phyloP scores from a whole-genome alignment of 2,797 vertebrate genomes.

The Sphenopsis melanotis region DNA sequence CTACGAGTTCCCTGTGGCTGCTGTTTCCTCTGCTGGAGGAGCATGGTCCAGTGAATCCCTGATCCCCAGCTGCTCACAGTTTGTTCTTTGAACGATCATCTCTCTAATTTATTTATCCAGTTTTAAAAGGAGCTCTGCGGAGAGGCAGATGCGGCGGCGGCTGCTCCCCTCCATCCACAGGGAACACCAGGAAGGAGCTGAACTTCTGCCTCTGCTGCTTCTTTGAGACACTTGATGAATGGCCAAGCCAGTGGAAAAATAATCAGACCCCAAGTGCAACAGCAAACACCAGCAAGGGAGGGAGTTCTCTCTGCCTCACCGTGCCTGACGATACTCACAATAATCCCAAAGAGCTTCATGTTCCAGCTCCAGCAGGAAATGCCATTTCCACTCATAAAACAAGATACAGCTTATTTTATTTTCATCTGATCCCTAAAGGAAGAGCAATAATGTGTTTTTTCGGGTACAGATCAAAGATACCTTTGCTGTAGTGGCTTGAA shows the following conservation, averaged over 20 bases:
- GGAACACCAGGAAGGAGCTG: neutral
- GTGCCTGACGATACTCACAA: neutral
- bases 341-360: neutral
- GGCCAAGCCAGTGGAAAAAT: neutral
- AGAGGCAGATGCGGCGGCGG: accelerated
- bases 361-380: neutral
- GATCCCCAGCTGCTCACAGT: neutral
- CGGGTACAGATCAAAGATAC: neutral
- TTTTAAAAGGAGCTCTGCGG: neutral
- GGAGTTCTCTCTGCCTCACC: neutral
- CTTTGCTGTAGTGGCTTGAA: neutral
- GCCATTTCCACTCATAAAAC: neutral
- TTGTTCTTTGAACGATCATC: neutral
- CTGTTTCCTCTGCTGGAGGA: neutral
- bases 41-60: neutral
- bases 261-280: neutral
- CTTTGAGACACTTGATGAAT: neutral
- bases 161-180: neutral
- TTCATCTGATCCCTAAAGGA: neutral
- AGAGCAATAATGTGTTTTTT: neutral
- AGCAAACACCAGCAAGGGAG: neutral
- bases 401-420: neutral
- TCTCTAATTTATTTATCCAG: conserved; percentile 2
- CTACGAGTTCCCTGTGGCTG: neutral
- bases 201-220: neutral